Evolutionary conservation across 2,888 invertebrate species (phyloP).

Genomic region (Exocentrus adspersus): DNA sequence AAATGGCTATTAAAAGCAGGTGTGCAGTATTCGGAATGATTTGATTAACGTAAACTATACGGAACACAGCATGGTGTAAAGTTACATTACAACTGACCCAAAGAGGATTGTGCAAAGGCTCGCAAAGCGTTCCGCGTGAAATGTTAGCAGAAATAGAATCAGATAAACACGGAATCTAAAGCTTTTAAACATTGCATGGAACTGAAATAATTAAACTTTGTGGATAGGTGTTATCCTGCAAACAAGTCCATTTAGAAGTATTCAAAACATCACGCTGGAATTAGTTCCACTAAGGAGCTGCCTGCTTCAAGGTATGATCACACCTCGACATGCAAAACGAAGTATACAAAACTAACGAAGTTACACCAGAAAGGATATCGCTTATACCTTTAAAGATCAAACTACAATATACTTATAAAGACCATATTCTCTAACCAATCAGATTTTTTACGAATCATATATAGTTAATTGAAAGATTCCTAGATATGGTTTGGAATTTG

Average conservation of each 20-base stretch:
- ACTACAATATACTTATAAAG: too few relatives aligned
- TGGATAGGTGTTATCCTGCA: constrained; percentile 42
- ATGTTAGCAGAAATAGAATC: constrained; percentile 57
- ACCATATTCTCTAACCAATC: too few relatives aligned
- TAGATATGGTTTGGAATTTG: too few relatives aligned
- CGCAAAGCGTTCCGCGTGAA: constrained; percentile 43
- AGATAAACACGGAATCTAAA: constrained; percentile 52
- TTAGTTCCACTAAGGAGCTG: background rate
- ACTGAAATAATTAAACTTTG: constrained; percentile 45
- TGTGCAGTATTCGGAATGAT: constrained; percentile 13
- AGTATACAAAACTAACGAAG: too few relatives aligned
- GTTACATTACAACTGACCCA: constrained; percentile 46
- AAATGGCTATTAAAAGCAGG: constrained; percentile 4
- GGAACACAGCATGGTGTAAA: constrained; percentile 19
- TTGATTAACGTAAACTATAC: constrained; percentile 13
- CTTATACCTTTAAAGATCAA: too few relatives aligned
- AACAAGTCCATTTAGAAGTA: background rate
- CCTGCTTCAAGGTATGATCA: background rate
- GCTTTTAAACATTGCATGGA: constrained; percentile 47
- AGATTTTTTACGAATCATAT: too few relatives aligned
- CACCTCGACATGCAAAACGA: background rate
- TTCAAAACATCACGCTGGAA: background rate
- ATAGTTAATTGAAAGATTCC: too few relatives aligned
- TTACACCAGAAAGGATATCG: too few relatives aligned
- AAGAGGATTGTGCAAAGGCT: constrained; percentile 44